Evolutionary conservation across 2,797 vertebrate genomes (phyloP).

Genomic region (Poecile montanus): DNA sequence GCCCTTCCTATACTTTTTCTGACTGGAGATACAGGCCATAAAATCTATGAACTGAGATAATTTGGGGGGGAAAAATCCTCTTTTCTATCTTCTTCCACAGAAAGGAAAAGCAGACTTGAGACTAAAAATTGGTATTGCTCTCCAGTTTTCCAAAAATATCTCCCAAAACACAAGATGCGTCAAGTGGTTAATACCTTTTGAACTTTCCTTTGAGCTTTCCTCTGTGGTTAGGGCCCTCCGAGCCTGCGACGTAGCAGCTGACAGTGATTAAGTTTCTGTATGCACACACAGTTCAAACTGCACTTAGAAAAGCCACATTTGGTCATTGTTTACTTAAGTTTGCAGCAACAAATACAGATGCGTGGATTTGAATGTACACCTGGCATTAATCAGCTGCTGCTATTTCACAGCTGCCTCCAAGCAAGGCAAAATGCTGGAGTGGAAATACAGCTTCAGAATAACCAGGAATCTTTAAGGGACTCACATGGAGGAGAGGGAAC

Average conservation of each 20-base stretch:
- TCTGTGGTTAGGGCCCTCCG: background rate
- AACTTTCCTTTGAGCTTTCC: conserved; percentile 58
- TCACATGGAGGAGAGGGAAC: background rate
- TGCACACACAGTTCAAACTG: conserved; percentile 43
- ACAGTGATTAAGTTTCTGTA: conserved; percentile 57
- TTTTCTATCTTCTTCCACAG: background rate
- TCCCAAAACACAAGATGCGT: background rate
- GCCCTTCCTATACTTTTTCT: background rate
- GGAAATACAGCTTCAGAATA: conserved; percentile 13
- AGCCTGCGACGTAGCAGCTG: background rate
- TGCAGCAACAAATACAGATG: conserved; percentile 70
- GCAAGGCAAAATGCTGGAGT: conserved; percentile 35
- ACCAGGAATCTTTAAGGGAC: conserved; percentile 32
- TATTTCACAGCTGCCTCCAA: conserved; percentile 67
- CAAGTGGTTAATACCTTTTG: conserved; percentile 53
- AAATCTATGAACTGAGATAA: background rate
- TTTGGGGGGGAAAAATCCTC: rapidly evolving
- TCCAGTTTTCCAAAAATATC: conserved; percentile 7
- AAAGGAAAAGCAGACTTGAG: background rate
- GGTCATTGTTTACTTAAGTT: conserved; percentile 69
- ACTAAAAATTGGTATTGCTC: background rate
- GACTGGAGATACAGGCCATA: background rate
- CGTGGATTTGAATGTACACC: conserved; percentile 50
- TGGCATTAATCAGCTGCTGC: conserved; percentile 70
- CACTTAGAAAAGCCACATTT: conserved; percentile 62